A percentile compares a stretch with the other conserved stretches of the same genome.
These are phyloP conservation scores for Brachyptera putata DNA, from an alignment of 2,888 invertebrate genomes.

Conservation along the genomic window DNA sequence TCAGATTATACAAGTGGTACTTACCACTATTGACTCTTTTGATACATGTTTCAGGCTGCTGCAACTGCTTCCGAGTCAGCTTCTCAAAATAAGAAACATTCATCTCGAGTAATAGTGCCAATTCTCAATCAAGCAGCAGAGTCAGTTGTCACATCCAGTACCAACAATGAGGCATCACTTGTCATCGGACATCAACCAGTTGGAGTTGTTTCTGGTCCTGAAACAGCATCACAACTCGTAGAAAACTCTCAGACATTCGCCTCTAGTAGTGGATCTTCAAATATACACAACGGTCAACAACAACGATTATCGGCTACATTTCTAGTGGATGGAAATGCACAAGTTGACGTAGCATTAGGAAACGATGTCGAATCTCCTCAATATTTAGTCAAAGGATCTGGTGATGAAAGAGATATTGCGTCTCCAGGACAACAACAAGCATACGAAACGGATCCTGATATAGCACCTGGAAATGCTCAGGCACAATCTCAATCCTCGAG, in stretches of 20 bases:
- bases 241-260: no score
- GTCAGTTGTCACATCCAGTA: no score
- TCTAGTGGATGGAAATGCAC: neutral
- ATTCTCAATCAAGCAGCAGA: no score
- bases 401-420: no score
- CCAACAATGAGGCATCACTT: no score
- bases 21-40: no score
- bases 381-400: slow-evolving; percentile 1
- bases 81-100: no score
- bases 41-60: neutral
- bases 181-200: no score
- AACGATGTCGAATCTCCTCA: neutral
- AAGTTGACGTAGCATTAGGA: neutral
- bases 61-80: neutral
- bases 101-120: no score
- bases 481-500: neutral
- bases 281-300: neutral
- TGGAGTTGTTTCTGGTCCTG: no score
- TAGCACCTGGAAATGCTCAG: neutral
- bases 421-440: neutral
- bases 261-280: neutral
- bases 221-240: no score
- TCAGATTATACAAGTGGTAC: no score
- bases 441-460: neutral
- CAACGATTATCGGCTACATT: neutral